Conservation (phyloP, 2,888 invertebrate genomes). For the Silvanus unidentatus region DNA sequence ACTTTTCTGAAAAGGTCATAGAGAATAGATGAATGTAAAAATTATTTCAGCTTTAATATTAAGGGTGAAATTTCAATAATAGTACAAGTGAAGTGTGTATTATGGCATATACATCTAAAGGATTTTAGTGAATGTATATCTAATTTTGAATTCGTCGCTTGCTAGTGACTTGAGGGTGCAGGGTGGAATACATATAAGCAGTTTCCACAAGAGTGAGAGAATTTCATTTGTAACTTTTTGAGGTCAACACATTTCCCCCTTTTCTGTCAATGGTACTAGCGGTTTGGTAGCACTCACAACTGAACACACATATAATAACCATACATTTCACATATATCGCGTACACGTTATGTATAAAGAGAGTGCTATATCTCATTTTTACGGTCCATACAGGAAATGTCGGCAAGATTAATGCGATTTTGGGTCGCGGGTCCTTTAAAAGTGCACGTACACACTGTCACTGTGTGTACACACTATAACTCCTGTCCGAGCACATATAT, state of each 20-base stretch:
- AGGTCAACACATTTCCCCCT: constrained; percentile 1
- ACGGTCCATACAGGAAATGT: constrained; percentile 36
- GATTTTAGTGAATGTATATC: too few species aligned
- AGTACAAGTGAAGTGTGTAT: too few species aligned
- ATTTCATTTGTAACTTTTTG: constrained; percentile 1
- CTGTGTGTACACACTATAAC: neutral
- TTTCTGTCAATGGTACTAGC: neutral
- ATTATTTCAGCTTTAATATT: too few species aligned
- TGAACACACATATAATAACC: neutral
- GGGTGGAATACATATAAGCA: too few species aligned
- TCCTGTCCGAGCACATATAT: constrained; percentile 12
- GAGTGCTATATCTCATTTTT: constrained; percentile 27
- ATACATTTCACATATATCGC: constrained; percentile 11
- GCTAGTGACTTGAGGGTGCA: too few species aligned
- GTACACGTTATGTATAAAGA: constrained; percentile 13
- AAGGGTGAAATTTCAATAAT: too few species aligned
- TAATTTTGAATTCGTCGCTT: too few species aligned
- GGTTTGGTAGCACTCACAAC: neutral
- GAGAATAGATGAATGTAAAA: too few species aligned
- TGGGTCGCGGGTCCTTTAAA: constrained; percentile 27
- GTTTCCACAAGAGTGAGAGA: neutral
- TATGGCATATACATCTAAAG: too few species aligned
- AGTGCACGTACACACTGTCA: constrained; percentile 6
- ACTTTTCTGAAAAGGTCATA: too few species aligned
- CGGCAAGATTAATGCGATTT: constrained; percentile 36